Base-by-base conservation (phyloP, 30 jellyfish, hydroid and myxozoan genomes). In the Aurelia sp. region DNA sequence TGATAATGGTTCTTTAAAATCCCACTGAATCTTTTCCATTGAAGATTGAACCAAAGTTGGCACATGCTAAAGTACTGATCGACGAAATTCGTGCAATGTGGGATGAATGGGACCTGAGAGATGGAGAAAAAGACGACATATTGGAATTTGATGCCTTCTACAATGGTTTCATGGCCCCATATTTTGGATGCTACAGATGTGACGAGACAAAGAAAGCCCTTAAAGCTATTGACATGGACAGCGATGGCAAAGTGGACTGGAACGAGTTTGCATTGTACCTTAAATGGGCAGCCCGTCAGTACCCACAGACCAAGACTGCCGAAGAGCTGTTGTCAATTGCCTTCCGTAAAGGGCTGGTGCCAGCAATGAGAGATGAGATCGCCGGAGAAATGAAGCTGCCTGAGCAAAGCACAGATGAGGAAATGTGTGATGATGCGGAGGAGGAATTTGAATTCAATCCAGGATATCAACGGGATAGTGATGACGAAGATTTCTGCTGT, bases 41-140 rank as follows among this genome's bases (percentile, higher is more conserved):
- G 15, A 44, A 86, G 88, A 84, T 15, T n/a, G 76, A 88, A 55
- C 63, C 87, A 19, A 47, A 22, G 62, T 2, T 9, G 12, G 84
- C 62, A 2, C 97, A 88, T 80, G 62, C 63, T 19, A 27, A 78
- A 35, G 57, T 55, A 2, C 97, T 88, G 31, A 38, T 88, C 13
- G 91, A 87, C 9, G 92, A 88, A 53, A 79, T 88, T 53, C 92
- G 97, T 15, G 92, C 38, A 48, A 80, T 78, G 92, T 88, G 97
- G 97, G 90, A 88, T 50, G 97, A 88, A 55, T 88, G 97, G 97
- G 97, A 88, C 67, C 74, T 88, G n/a, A 60, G 89, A 70, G 97
- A 88, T 35, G 92, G 89, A 16, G 65, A 67, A 20, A 59, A 19
- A 41, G 97, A 88, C 40, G 89, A 88, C 78, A 59, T 19, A 3